Evolutionary conservation across 2,797 vertebrate genomes (phyloP), one percentile per base, ranked within the genome.

Genomic region (Botia almorhae): DNA sequence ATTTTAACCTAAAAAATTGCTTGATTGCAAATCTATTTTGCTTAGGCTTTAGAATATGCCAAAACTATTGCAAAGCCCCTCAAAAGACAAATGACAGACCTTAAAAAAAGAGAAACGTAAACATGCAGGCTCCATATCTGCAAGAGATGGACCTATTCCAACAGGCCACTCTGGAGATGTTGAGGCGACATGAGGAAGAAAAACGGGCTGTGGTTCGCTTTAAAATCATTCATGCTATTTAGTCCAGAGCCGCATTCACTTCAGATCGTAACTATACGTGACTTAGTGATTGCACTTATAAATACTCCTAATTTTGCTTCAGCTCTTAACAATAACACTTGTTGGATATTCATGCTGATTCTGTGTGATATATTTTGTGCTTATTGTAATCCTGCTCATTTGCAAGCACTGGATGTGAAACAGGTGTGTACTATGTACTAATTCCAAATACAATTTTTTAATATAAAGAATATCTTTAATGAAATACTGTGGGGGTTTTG

Each of bases 21-120:
- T 53, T 53, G 17, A 53, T 53, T 53, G 14, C 51, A 53, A 53
- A 16, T 53, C 23, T 14, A 17, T 76, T 72, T 58, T 56, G 19
- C 82, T 71, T 53, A 98, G 97, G 96, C 96, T 7, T 90, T 98
- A 89, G 96, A 98, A 84, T 98, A 98, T 7, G 95, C 96, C 50
- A 97, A 93, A 91, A 96, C 88, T 26, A 95, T 97, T 60, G 92
- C 91, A 0, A 96, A 91, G 88, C 82, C 11, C 81, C 76, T 29
- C 74, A 85, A 53, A 72, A 83, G 0, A 13, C 81, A 0, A 93
- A 84, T 65, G 80, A 84, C 1, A 87, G 80, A 11, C 80, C 46
- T 50, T n/a, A n/a, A n/a, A 84, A 60, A 69, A 80, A 87, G 65
- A 84, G 81, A 53, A 48, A 69, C 7, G 61, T n/a, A 60, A 43